These are phyloP conservation scores for Salticus scenicus DNA, from an alignment of 2,888 invertebrate genomes.

Conservation along the genomic window DNA sequence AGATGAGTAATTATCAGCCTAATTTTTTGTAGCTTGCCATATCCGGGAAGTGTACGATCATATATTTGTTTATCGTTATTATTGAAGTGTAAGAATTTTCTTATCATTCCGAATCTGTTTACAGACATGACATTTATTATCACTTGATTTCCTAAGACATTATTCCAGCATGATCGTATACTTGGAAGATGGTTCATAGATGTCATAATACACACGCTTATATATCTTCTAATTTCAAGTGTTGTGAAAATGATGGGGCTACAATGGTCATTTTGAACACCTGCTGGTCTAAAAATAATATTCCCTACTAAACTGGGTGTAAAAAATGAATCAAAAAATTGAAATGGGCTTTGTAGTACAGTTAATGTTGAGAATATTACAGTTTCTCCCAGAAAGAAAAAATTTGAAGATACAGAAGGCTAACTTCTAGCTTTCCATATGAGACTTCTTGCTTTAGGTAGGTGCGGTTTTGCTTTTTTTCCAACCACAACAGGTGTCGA, in stretches of 20 bases:
- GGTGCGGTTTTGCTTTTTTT: background rate
- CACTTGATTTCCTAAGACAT: conserved; percentile 24
- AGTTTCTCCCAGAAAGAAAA: background rate
- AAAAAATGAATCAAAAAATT: background rate
- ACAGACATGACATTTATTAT: conserved; percentile 13
- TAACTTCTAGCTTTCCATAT: background rate
- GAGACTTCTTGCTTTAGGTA: background rate
- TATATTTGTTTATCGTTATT: conserved; percentile 10
- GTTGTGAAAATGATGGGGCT: conserved; percentile 5
- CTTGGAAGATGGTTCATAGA: conserved; percentile 17
- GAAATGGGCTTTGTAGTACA: background rate
- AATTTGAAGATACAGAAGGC: background rate
- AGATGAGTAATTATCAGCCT: conserved; percentile 23
- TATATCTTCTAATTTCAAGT: conserved; percentile 12
- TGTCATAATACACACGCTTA: background rate
- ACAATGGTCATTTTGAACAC: background rate
- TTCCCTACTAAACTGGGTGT: background rate
- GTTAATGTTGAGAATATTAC: background rate
- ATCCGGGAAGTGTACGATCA: background rate
- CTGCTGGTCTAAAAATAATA: conserved; percentile 10
- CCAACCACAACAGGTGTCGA: background rate
- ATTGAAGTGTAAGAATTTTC: conserved; percentile 3
- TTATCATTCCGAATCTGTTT: conserved; percentile 21
- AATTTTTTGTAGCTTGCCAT: conserved; percentile 5
- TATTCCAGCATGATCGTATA: conserved; percentile 25